Base-by-base conservation (phyloP, 1,140 invertebrate species). In the Physella acuta region DNA sequence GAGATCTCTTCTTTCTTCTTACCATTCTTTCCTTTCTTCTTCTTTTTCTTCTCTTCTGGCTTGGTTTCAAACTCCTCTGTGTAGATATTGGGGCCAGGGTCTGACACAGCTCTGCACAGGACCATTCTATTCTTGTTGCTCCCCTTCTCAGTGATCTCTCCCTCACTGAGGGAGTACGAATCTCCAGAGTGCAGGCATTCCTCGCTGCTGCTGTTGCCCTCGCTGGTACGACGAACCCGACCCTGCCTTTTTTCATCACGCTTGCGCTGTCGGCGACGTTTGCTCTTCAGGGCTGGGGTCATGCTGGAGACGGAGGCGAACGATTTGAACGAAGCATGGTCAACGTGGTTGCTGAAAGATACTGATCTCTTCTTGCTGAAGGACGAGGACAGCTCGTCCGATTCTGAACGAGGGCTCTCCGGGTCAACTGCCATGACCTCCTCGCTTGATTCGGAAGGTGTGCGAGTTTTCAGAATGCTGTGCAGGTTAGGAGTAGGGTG, bases 381-480 rank as follows among this genome's bases (percentile, higher is more conserved):
- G 14, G 70, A 68, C 24, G 36, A 63, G 5, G 62, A 44, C 28
- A 60, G 58, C 26, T 76, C 76, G 17, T 76, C 76, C 51, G 71
- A 72, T 33, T 75, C 76, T 1, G 71, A 73, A 5, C 74, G 65
- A 31, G 75, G 73, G 65, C 71, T 70, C 3, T 70, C 73, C 67
- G 49, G 70, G 30, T 68, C 65, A 31, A 16, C 39, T 24, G 30
- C 60, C 16, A 37, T 28, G 52, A 52, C 37, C 17, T 83, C 83
- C 66, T 84, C 79, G 70, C 82, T 84, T 0, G 85, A 86, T 59
- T 86, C 85, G 0, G 85, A 86, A 8, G 82, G 49, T 26, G 77
- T 79, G 11, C 79, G 73, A 71, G 79, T 78, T 72, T 84, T 85
- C 20, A 85, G 74, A 55, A 85, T 85, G 44, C 83, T 76, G 30